These are phyloP conservation scores for Oplegnathus fasciatus DNA, from an alignment of 2,113 vertebrate genomes.

Conservation along the genomic window DNA sequence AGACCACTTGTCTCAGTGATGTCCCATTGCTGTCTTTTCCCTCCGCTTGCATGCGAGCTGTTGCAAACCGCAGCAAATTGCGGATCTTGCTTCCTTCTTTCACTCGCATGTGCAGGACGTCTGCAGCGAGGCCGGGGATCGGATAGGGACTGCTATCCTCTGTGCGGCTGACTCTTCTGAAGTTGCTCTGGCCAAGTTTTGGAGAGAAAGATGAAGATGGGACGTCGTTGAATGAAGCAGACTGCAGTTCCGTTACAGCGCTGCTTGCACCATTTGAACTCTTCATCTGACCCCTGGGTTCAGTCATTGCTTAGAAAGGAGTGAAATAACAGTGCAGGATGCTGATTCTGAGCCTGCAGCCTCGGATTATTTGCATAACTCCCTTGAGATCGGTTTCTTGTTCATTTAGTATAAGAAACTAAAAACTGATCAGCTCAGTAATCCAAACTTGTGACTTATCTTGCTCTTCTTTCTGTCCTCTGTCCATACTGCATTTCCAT, in stretches of 20 bases:
- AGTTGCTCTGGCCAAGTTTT: slow-evolving; percentile 84
- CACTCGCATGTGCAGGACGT: slow-evolving; percentile 91
- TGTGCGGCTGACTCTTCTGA: slow-evolving; percentile 86
- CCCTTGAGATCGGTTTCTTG: slow-evolving; percentile 22
- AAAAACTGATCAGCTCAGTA: slow-evolving; percentile 36
- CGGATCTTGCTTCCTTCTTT: slow-evolving; percentile 96
- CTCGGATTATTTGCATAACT: slow-evolving; percentile 31
- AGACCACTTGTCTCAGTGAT: slow-evolving; percentile 88
- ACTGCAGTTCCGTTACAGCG: slow-evolving; percentile 47
- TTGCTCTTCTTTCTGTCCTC: slow-evolving; percentile 41
- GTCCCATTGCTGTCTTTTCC: slow-evolving; percentile 52
- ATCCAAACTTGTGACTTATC: slow-evolving; percentile 60
- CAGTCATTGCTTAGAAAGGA: slow-evolving; percentile 27
- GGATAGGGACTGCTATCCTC: slow-evolving; percentile 85
- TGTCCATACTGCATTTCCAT: slow-evolving; percentile 29
- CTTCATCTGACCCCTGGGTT: slow-evolving; percentile 43
- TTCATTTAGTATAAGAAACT: slow-evolving; percentile 13
- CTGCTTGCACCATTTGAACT: slow-evolving; percentile 42
- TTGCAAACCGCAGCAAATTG: slow-evolving; percentile 92
- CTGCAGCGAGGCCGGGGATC: slow-evolving; percentile 84
- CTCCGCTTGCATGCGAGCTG: slow-evolving; percentile 86
- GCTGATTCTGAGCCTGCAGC: slow-evolving; percentile 25
- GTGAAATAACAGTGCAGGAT: slow-evolving; percentile 3
- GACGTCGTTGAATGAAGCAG: slow-evolving; percentile 15
- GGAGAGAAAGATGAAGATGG: slow-evolving; percentile 27